phyloP scores from a whole-genome alignment of 1,140 invertebrate species.

The Scaptomyza graminum region DNA sequence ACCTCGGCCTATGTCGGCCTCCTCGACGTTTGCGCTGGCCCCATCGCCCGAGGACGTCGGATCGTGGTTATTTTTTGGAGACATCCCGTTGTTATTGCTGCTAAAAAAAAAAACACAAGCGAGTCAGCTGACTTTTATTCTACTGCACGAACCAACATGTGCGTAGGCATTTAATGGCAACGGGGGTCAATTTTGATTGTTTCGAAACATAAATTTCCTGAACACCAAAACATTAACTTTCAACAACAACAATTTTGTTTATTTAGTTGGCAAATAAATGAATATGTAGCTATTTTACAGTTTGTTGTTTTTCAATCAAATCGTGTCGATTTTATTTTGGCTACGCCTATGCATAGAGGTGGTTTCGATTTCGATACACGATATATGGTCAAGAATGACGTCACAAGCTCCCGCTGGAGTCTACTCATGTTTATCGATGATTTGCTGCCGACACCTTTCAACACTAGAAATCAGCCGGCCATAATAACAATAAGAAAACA shows the following conservation, averaged over 20 bases:
- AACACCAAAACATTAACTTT: not conserved
- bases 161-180: constrained; percentile 18
- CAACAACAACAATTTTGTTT: not conserved
- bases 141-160: constrained; percentile 16
- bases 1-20: constrained; percentile 72
- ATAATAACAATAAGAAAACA: constrained; percentile 16
- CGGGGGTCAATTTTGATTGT: not conserved
- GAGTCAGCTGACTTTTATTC: constrained; percentile 56
- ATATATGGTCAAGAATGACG: not conserved
- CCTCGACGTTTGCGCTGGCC: constrained; percentile 58
- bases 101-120: constrained; percentile 25
- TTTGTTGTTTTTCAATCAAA: too few species aligned
- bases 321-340: not conserved
- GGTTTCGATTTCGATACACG: constrained; percentile 4
- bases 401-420: too few species aligned
- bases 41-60: constrained; percentile 60
- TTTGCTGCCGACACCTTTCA: not conserved
- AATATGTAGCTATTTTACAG: too few species aligned
- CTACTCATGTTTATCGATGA: too few species aligned
- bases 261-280: not conserved
- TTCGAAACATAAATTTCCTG: not conserved
- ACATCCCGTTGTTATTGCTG: constrained; percentile 57
- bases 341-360: constrained; percentile 13
- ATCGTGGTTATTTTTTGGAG: constrained; percentile 78
- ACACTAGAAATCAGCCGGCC: constrained; percentile 15